Percentiles rank a stretch among this genome's conserved stretches.
These are phyloP conservation scores for Strix aluco DNA, from an alignment of 2,113 vertebrate genomes.

Conservation along the genomic window DNA sequence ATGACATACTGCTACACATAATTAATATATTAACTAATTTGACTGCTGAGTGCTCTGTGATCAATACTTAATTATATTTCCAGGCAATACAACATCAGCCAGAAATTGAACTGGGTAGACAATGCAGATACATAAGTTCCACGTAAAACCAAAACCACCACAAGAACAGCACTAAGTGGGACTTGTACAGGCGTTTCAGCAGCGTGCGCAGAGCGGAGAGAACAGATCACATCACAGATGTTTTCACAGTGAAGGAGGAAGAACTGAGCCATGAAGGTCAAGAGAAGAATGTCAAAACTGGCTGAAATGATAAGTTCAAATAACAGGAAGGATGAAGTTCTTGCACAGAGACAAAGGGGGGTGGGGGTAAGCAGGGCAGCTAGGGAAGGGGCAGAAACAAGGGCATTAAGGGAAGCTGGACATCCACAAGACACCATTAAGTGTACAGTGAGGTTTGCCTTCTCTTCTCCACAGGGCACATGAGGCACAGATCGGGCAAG, in stretches of 20 bases:
- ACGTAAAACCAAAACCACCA: not conserved
- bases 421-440: not conserved
- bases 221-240: not conserved
- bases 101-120: not conserved
- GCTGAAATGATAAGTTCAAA: not conserved
- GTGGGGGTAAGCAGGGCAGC: not conserved
- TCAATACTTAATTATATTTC: conserved; percentile 46
- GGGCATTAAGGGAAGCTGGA: not conserved
- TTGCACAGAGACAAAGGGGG: not conserved
- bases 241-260: not conserved
- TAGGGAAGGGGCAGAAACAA: not conserved
- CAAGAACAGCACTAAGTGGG: not conserved
- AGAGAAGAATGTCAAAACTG: not conserved
- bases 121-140: not conserved
- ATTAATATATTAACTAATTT: conserved; percentile 8
- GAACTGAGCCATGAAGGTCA: not conserved
- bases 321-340: not conserved
- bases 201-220: rapidly evolving
- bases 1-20: not conserved
- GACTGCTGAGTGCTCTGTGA: not conserved
- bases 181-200: not conserved
- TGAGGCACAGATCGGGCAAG: not conserved
- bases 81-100: not conserved
- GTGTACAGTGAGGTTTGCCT: not conserved
- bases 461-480: not conserved